These are phyloP conservation scores for Martes flavigula DNA, from an alignment of 2,797 vertebrate species.

Conservation along the genomic window DNA sequence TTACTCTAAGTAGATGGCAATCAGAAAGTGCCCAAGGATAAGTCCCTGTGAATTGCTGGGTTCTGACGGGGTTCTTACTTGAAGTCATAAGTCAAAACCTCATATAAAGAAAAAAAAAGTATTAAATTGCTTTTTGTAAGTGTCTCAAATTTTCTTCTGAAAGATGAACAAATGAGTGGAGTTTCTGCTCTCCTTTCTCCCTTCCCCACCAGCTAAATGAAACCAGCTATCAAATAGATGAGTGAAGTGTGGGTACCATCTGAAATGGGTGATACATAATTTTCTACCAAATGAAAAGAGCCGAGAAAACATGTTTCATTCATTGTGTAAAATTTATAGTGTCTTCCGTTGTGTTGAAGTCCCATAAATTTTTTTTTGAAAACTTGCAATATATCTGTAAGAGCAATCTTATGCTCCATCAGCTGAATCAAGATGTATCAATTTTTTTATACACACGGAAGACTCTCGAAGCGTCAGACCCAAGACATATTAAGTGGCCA, in stretches of 20 bases:
- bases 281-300: constrained; percentile 59
- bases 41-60: constrained; percentile 48
- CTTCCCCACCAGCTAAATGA: neutral
- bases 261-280: constrained; percentile 45
- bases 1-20: constrained; percentile 55
- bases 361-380: constrained; percentile 31
- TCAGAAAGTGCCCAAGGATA: constrained; percentile 55
- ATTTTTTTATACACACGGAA: constrained; percentile 2
- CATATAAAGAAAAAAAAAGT: constrained; percentile 8
- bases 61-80: constrained; percentile 60
- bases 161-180: constrained; percentile 49
- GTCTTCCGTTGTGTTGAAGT: constrained; percentile 51
- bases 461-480: neutral
- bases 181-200: neutral
- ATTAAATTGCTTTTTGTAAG: constrained; percentile 39
- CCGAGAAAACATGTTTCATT: constrained; percentile 42
- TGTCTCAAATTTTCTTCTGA: constrained; percentile 47
- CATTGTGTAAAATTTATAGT: neutral
- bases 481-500: constrained; percentile 42
- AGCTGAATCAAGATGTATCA: constrained; percentile 43
- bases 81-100: constrained; percentile 69
- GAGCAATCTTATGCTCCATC: constrained; percentile 61
- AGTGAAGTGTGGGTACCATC: neutral
- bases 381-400: constrained; percentile 26
- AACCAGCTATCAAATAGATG: neutral